Percentiles rank a stretch among this genome's conserved stretches.
Evolutionary conservation across 2,113 vertebrate species (phyloP).

Genomic region (Ploceus nigricollis): DNA sequence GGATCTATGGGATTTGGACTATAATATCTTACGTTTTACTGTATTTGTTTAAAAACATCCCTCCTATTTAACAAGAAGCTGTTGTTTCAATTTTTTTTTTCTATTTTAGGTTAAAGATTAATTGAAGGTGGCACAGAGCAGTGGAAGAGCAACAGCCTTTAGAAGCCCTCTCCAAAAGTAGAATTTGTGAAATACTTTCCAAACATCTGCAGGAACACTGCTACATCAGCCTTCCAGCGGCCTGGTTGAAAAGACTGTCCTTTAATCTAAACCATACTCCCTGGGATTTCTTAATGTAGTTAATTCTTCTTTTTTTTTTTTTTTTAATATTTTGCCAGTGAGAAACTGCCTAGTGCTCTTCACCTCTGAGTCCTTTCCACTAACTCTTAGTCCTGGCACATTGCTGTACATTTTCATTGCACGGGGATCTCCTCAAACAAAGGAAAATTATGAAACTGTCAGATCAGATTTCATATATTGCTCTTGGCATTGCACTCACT

Average conservation of each 20-base stretch:
- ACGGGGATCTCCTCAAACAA: slow-evolving; percentile 14
- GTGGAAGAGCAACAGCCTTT: slow-evolving; percentile 29
- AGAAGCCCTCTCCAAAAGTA: slow-evolving; percentile 26
- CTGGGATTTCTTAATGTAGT: not conserved
- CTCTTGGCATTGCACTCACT: slow-evolving; percentile 3
- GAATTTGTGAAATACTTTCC: slow-evolving; percentile 15
- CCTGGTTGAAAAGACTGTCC: not conserved
- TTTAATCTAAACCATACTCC: slow-evolving; percentile 48
- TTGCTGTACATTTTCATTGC: not conserved
- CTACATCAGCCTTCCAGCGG: slow-evolving; percentile 9
- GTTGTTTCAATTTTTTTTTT: not conserved
- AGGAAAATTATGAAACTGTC: slow-evolving; percentile 40
- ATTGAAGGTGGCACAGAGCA: not conserved
- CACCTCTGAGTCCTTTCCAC: not conserved
- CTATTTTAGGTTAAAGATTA: not conserved
- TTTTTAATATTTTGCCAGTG: not conserved
- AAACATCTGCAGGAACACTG: slow-evolving; percentile 41
- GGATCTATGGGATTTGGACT: not conserved
- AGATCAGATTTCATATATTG: slow-evolving; percentile 10
- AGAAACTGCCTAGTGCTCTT: not conserved
- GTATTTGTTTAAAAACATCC: not conserved
- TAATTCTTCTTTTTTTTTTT: not conserved
- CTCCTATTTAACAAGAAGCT: not conserved
- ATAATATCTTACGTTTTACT: not conserved
- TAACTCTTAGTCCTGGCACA: not conserved